Conservation (phyloP, 2,888 invertebrate species). For the Kuschelorhynchus macadamiae region DNA sequence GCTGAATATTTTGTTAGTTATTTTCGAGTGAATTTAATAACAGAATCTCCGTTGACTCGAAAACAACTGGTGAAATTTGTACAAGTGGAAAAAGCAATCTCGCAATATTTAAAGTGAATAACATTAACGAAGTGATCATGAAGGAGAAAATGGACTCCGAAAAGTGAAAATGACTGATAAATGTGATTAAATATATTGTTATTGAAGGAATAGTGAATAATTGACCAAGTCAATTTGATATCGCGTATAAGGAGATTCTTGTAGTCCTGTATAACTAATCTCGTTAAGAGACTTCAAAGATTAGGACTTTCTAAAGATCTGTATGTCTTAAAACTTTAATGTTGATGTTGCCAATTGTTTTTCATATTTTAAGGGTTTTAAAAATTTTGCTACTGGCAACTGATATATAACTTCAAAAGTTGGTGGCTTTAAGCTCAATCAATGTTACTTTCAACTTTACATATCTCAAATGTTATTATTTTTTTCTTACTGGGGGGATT, state of each 20-base stretch:
- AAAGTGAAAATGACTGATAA: slow-evolving; percentile 40
- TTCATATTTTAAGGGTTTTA: slow-evolving; percentile 55
- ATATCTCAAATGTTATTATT: not conserved
- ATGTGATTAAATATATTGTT: slow-evolving; percentile 30
- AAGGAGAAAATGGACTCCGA: slow-evolving; percentile 46
- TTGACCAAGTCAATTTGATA: slow-evolving; percentile 27
- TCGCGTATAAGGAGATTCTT: slow-evolving; percentile 34
- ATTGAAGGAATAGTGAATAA: slow-evolving; percentile 13
- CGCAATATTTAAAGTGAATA: slow-evolving; percentile 30
- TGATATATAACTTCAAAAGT: not conserved
- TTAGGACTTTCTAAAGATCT: not conserved
- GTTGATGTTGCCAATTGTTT: slow-evolving; percentile 45
- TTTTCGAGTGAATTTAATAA: slow-evolving; percentile 36
- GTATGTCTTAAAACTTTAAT: not conserved
- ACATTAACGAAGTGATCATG: slow-evolving; percentile 19
- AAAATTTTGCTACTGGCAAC: slow-evolving; percentile 50
- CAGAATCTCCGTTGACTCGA: slow-evolving; percentile 47
- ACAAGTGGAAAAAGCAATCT: slow-evolving; percentile 19
- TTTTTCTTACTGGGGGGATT: not conserved
- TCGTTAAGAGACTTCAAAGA: not conserved
- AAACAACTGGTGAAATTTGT: slow-evolving; percentile 24
- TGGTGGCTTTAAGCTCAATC: not conserved
- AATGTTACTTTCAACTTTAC: not conserved
- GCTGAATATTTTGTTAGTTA: slow-evolving; percentile 18
- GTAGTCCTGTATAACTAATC: slow-evolving; percentile 5